Conservation (phyloP, 2,888 invertebrate genomes). For the Lochmaea crataegi region DNA sequence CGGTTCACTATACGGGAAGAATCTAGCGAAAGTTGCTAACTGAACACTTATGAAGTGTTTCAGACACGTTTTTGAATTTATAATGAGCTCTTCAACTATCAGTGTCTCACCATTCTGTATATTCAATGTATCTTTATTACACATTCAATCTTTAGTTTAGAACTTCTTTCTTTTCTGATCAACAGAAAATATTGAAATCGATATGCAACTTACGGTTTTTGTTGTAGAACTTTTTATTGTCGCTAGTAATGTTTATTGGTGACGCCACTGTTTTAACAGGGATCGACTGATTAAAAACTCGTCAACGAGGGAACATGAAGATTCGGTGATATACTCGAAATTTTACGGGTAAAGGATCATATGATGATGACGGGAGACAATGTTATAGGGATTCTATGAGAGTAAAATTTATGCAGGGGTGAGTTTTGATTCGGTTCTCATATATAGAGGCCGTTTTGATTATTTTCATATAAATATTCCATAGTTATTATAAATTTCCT, state of each 20-base stretch:
- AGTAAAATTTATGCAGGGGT: slow-evolving; percentile 35
- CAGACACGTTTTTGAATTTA: no score
- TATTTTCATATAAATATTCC: background rate
- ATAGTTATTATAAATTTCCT: no score
- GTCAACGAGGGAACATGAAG: slow-evolving; percentile 45
- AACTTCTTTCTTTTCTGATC: no score
- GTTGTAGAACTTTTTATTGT: no score
- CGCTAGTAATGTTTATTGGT: background rate
- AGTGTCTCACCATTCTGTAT: no score
- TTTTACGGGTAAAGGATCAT: slow-evolving; percentile 29
- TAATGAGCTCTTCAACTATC: no score
- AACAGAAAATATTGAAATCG: background rate
- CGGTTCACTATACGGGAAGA: no score
- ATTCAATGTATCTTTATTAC: no score
- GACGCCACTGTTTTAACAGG: slow-evolving; percentile 33
- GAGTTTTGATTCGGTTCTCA: slow-evolving; percentile 30
- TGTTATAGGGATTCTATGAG: slow-evolving; percentile 23
- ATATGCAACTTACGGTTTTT: background rate
- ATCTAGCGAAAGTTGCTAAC: no score
- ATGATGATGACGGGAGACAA: slow-evolving; percentile 19
- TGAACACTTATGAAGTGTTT: no score
- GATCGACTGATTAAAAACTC: slow-evolving; percentile 59
- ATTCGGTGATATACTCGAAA: slow-evolving; percentile 47
- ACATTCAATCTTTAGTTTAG: no score
- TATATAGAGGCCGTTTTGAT: slow-evolving; percentile 5